Conservation (phyloP, 2,888 invertebrate species). For the Lasius platythorax region DNA sequence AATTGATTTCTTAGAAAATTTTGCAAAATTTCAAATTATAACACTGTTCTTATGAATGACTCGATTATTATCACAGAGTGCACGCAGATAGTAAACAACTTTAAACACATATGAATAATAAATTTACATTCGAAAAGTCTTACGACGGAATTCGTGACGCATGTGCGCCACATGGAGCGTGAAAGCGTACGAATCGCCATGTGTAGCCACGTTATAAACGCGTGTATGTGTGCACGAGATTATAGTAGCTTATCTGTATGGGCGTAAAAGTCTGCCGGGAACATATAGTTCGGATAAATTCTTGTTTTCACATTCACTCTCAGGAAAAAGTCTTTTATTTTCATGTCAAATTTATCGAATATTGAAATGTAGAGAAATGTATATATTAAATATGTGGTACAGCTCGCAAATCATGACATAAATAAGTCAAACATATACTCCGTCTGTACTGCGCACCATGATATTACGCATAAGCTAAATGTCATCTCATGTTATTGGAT, state of each 20-base stretch:
- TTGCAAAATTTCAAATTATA: background rate
- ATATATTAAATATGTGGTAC: background rate
- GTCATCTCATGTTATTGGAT: background rate
- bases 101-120: constrained; percentile 12
- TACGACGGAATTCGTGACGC: constrained; percentile 61
- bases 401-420: background rate
- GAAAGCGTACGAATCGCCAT: constrained; percentile 56
- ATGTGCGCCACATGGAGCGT: constrained; percentile 64
- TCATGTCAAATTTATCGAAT: background rate
- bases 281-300: constrained; percentile 10
- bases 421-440: constrained; percentile 1
- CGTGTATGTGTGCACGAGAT: constrained; percentile 30
- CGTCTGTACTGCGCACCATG: background rate
- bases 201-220: constrained; percentile 25
- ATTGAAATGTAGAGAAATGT: background rate
- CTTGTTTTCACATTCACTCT: background rate
- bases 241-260: constrained; percentile 61
- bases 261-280: constrained; percentile 60
- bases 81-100: background rate
- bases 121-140: constrained; percentile 61
- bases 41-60: background rate
- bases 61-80: constrained; percentile 7
- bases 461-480: background rate
- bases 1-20: background rate
- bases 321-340: background rate